These are phyloP conservation scores for Silurus glanis DNA, from an alignment of 2,113 vertebrate genomes.

Conservation along the genomic window DNA sequence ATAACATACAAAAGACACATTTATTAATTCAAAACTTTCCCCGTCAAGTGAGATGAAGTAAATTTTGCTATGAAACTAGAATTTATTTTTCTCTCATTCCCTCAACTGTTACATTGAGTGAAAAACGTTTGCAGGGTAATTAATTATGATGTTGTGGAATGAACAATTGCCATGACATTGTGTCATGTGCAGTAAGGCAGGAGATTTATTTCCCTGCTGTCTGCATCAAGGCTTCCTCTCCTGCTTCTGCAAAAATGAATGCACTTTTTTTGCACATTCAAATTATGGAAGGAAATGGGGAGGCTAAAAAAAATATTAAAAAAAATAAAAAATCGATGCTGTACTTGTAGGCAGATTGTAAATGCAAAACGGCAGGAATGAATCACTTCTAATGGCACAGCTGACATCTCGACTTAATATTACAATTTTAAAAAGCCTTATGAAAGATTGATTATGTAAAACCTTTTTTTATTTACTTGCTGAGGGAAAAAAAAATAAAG, in stretches of 20 bases:
- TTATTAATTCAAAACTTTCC: background rate
- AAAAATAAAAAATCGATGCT: conserved; percentile 70
- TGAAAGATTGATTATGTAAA: conserved; percentile 79
- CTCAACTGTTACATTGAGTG: conserved; percentile 63
- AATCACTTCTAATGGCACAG: conserved; percentile 79
- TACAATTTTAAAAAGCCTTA: conserved; percentile 74
- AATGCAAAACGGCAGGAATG: conserved; percentile 78
- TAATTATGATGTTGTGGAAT: conserved; percentile 78
- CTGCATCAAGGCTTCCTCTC: conserved; percentile 61
- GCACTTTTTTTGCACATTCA: conserved; percentile 73
- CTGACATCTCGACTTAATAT: conserved; percentile 80
- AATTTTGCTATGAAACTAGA: background rate
- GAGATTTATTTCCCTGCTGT: conserved; percentile 75
- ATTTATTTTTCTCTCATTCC: conserved; percentile 10
- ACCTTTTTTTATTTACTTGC: conserved; percentile 74
- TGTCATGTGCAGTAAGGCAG: conserved; percentile 75
- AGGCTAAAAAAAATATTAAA: conserved; percentile 39
- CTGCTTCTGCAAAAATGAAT: conserved; percentile 72
- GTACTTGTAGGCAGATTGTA: conserved; percentile 76
- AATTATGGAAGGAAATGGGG: conserved; percentile 75
- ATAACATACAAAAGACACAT: background rate
- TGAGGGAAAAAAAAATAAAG: conserved; percentile 47
- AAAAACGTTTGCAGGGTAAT: conserved; percentile 76
- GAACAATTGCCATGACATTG: conserved; percentile 75
- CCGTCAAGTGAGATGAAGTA: background rate